phyloP scores from a whole-genome alignment of 2,888 invertebrate genomes.

The Anoncus sp. region DNA sequence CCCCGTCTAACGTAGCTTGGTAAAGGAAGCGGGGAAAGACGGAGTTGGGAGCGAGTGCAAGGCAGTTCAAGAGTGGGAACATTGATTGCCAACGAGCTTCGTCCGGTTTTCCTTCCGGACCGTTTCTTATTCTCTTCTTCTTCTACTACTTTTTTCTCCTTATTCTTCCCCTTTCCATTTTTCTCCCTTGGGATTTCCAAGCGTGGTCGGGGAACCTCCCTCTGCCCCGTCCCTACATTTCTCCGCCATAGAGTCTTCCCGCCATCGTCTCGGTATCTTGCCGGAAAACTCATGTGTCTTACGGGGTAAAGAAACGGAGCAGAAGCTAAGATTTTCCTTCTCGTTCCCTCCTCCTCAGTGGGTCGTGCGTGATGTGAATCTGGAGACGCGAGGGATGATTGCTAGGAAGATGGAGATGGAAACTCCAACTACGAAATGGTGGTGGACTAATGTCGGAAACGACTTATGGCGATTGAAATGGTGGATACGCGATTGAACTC shows the following conservation, averaged over 20 bases:
- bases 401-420: slow-evolving; percentile 2
- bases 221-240: slow-evolving; percentile 59
- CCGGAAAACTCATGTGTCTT: slow-evolving; percentile 30
- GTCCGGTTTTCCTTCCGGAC: slow-evolving; percentile 60
- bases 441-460: slow-evolving; percentile 24
- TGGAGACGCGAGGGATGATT: slow-evolving; percentile 23
- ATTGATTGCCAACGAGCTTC: slow-evolving; percentile 82
- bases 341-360: slow-evolving; percentile 26
- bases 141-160: slow-evolving; percentile 61
- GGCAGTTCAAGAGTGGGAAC: slow-evolving; percentile 76
- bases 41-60: slow-evolving; percentile 19
- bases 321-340: slow-evolving; percentile 39
- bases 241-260: slow-evolving; percentile 58
- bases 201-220: slow-evolving; percentile 38
- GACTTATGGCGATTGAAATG: slow-evolving; percentile 33
- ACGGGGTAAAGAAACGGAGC: slow-evolving; percentile 41
- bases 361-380: slow-evolving; percentile 52
- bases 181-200: slow-evolving; percentile 30
- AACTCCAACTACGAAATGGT: not conserved
- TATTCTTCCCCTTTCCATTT: slow-evolving; percentile 30
- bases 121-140: slow-evolving; percentile 45
- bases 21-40: slow-evolving; percentile 38
- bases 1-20: slow-evolving; percentile 28
- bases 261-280: slow-evolving; percentile 61
- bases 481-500: slow-evolving; percentile 44